Evolutionary conservation across 2,888 invertebrate species (phyloP), one percentile per base, ranked within the genome.

Genomic region (Saturnia japonica): DNA sequence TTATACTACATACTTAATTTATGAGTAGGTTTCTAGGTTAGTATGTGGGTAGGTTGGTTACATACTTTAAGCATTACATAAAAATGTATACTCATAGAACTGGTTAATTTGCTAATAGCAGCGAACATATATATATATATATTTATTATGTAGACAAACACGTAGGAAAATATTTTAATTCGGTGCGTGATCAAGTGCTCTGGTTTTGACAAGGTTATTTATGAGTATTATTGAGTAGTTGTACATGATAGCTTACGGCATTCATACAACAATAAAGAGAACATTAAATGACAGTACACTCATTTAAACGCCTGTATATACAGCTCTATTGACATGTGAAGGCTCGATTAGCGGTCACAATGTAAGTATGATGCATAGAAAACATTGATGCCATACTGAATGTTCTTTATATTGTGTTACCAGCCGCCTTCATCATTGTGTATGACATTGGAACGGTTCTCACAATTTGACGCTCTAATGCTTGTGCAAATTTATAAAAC

Each of bases 171-270:
- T 70, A 75, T 72, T 72, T 68, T 60, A 67, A 75, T 75, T 77
- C 72, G 71, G 76, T 77, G 75, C 77, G 78, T 80, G 80, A 76
- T 76, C 77, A 79, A 79, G 75, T 86, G 87, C 83, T 88, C 88
- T 77, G 87, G 80, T 84, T 84, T 78, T 75, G 79, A 79, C 83
- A 85, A 88, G 87, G 88, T 80, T 84, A 76, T 64, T n/a, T 68
- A 72, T 72, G 68, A 72, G 67, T 67, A 70, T 69, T 67, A 62
- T 42, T 67, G 73, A 77, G 88, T 87, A 79, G 88, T 88, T 77
- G 83, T n/a, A 42, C 40, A 22, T 43, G 54, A 64, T 68, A 28
- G 68, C 70, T 51, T 45, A 67, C 14, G 67, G 70, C 47, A 25
- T 47, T 67, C 57, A 47, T 68, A 68, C 42, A 57, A 60, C 67